A percentile compares a stretch with the other conserved stretches of the same genome.
Conservation (phyloP, 2,888 invertebrate genomes). For the Athalia circularis region DNA sequence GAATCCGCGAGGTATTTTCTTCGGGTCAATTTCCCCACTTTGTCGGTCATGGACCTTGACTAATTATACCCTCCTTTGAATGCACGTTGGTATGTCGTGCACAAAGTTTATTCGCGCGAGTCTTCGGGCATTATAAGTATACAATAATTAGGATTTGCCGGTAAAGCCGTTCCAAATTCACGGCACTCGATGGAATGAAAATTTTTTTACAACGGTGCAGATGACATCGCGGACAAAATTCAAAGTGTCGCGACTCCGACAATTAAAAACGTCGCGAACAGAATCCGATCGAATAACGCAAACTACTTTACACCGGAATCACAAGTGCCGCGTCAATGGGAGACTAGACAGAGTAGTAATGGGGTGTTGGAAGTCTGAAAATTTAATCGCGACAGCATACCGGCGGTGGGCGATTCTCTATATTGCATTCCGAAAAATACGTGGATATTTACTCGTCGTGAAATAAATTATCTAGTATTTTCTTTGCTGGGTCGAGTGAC, state of each 20-base stretch:
- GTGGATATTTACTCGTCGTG: slow-evolving; percentile 22
- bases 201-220: no score
- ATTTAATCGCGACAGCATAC: no score
- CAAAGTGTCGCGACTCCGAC: no score
- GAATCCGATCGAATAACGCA: no score
- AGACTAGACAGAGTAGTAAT: no score
- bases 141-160: neutral
- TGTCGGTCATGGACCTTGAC: slow-evolving; percentile 15
- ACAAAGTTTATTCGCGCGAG: neutral
- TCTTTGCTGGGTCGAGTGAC: slow-evolving; percentile 59
- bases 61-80: neutral
- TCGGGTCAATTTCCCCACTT: neutral
- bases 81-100: neutral
- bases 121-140: neutral
- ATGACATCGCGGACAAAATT: no score
- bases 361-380: no score
- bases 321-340: no score
- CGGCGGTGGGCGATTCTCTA: neutral
- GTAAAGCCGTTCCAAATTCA: no score
- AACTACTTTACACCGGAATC: no score
- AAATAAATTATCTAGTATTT: slow-evolving; percentile 62
- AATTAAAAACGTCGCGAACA: no score
- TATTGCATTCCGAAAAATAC: slow-evolving; percentile 32
- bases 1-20: slow-evolving; percentile 18
- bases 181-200: no score